phyloP scores from a whole-genome alignment of 2,797 vertebrate species.

The Coendou prehensilis region DNA sequence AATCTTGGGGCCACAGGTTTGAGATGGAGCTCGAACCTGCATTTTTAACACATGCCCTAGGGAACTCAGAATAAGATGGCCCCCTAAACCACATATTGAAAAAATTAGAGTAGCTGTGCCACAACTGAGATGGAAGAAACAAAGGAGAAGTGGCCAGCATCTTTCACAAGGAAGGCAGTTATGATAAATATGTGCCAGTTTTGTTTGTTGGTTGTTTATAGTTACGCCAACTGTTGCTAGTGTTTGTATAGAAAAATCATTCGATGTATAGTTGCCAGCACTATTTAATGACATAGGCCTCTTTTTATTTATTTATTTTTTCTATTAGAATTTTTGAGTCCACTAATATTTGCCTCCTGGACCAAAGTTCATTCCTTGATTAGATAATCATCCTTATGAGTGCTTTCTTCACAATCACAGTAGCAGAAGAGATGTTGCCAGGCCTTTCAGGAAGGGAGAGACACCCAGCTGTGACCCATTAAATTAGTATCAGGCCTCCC shows the following conservation, averaged over 20 bases:
- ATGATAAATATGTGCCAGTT: neutral
- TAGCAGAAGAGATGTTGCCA: conserved; percentile 84
- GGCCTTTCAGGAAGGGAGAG: conserved; percentile 90
- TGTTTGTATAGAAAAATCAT: conserved; percentile 79
- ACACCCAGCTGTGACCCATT: conserved; percentile 87
- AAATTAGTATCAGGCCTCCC: conserved; percentile 88
- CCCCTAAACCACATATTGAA: neutral
- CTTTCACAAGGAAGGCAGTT: neutral
- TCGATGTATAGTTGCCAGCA: conserved; percentile 86
- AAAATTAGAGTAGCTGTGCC: neutral
- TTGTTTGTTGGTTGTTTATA: conserved; percentile 75
- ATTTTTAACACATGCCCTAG: neutral
- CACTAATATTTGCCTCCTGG: conserved; percentile 71
- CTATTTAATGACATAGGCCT: conserved; percentile 88
- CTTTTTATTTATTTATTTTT: conserved; percentile 68
- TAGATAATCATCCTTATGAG: conserved; percentile 88
- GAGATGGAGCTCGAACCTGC: neutral
- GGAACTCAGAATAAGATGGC: neutral
- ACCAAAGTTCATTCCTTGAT: conserved; percentile 85
- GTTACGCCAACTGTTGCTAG: conserved; percentile 73
- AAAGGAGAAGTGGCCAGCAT: neutral
- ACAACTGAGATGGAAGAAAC: neutral
- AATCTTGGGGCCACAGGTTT: neutral
- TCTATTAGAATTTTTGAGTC: conserved; percentile 80
- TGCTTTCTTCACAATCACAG: conserved; percentile 81